Conservation (phyloP, 2,888 invertebrate genomes). For the Lasioglossum pauxillum region DNA sequence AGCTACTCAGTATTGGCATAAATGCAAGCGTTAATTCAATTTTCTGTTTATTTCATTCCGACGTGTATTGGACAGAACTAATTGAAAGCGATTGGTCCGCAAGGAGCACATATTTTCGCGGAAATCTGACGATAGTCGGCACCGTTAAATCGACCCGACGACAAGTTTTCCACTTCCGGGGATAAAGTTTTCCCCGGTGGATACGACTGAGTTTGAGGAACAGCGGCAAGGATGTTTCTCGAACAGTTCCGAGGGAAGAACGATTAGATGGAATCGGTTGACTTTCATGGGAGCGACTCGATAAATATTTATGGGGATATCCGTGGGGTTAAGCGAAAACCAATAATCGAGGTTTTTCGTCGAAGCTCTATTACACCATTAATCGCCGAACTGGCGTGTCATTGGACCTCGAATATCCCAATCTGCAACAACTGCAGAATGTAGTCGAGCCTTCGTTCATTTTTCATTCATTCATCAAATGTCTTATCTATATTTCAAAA, state of each 20-base stretch:
- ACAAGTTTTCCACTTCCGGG: slow-evolving; percentile 55
- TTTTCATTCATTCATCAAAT: slow-evolving; percentile 33
- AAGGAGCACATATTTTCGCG: slow-evolving; percentile 21
- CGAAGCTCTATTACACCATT: slow-evolving; percentile 50
- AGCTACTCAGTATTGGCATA: no score
- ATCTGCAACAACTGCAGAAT: slow-evolving; percentile 23
- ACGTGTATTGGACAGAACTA: background rate
- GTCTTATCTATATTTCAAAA: slow-evolving; percentile 39
- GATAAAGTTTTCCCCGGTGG: slow-evolving; percentile 42
- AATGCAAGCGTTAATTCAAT: background rate
- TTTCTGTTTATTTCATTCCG: background rate
- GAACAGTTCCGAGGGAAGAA: slow-evolving; percentile 23
- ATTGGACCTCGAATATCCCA: slow-evolving; percentile 29
- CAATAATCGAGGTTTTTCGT: slow-evolving; percentile 64
- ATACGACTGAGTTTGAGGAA: slow-evolving; percentile 37
- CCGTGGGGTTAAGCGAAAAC: slow-evolving; percentile 69
- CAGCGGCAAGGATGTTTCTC: slow-evolving; percentile 40
- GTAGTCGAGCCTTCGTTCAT: slow-evolving; percentile 2
- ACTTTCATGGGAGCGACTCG: slow-evolving; percentile 34
- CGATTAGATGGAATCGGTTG: slow-evolving; percentile 40
- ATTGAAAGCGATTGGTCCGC: slow-evolving; percentile 18
- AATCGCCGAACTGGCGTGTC: slow-evolving; percentile 52
- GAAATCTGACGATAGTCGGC: slow-evolving; percentile 35
- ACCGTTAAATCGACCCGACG: slow-evolving; percentile 50
- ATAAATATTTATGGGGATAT: slow-evolving; percentile 70